These are phyloP conservation scores for Galerucella nymphaeae DNA, from an alignment of 2,888 invertebrate species.

Conservation along the genomic window DNA sequence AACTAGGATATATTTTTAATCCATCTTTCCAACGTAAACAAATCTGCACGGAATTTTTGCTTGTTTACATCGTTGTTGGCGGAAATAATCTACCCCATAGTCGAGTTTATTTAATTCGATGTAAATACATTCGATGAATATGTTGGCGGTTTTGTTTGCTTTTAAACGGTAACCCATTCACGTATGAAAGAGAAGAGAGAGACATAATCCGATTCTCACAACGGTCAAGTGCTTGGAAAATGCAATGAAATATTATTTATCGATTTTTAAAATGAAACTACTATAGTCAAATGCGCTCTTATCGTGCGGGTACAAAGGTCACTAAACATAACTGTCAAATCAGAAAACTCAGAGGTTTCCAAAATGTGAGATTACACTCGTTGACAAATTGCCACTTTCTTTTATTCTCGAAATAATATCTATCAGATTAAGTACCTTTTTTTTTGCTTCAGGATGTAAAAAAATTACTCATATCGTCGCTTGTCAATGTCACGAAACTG, in stretches of 20 bases:
- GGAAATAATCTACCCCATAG: slow-evolving; percentile 17
- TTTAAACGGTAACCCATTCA: slow-evolving; percentile 10
- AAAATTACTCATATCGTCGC: too few species aligned
- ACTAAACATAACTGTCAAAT: too few species aligned
- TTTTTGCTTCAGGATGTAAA: too few species aligned
- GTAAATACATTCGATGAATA: slow-evolving; percentile 24
- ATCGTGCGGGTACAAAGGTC: too few species aligned
- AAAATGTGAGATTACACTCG: too few species aligned
- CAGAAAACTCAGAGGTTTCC: too few species aligned
- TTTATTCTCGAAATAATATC: too few species aligned
- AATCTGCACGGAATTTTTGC: slow-evolving; percentile 18
- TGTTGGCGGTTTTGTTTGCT: slow-evolving; percentile 22
- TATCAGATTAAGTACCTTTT: too few species aligned
- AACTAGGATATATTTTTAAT: slow-evolving; percentile 6
- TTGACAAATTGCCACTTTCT: too few species aligned
- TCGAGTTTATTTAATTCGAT: slow-evolving; percentile 29
- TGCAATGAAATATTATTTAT: neutral
- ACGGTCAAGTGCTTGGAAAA: neutral
- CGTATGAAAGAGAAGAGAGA: neutral
- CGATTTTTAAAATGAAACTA: neutral
- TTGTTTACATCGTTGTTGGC: slow-evolving; percentile 23
- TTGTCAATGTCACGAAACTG: too few species aligned
- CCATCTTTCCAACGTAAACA: slow-evolving; percentile 4
- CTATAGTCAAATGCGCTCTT: too few species aligned
- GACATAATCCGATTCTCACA: slow-evolving; percentile 17